Percentiles rank a stretch among this genome's conserved stretches.
Evolutionary conservation across 1,140 invertebrate species (phyloP).

Genomic region (Leptonema lineaticorne): DNA sequence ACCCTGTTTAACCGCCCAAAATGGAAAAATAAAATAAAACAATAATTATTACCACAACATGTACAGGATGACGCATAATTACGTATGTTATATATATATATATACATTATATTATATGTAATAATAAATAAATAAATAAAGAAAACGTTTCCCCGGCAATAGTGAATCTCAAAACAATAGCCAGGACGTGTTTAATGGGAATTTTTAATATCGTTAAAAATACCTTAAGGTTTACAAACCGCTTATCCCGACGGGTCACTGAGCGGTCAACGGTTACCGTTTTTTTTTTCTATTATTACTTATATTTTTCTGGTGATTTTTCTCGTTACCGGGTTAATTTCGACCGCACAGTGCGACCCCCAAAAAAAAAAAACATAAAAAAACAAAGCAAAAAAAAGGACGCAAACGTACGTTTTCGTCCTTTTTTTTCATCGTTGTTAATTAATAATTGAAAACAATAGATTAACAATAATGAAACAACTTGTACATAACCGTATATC

Average conservation of each 20-base stretch:
- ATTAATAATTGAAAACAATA: too few relatives aligned
- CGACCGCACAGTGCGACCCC: not conserved
- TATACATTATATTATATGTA: not conserved
- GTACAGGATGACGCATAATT: not conserved
- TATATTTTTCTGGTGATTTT: not conserved
- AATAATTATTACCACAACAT: constrained; percentile 12
- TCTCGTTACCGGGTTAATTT: not conserved
- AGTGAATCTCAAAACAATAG: constrained; percentile 7
- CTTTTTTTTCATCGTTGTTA: too few relatives aligned
- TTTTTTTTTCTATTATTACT: not conserved
- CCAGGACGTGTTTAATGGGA: not conserved
- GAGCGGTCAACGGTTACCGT: not conserved
- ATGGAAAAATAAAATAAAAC: constrained; percentile 18
- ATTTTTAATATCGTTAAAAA: not conserved
- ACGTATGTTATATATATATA: not conserved
- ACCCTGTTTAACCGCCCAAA: constrained; percentile 26
- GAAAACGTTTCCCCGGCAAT: constrained; percentile 27
- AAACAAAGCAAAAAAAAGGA: too few relatives aligned
- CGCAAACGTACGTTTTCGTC: too few relatives aligned
- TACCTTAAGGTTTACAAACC: not conserved
- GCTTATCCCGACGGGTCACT: not conserved
- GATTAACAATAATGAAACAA: too few relatives aligned
- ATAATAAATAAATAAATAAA: constrained; percentile 1
- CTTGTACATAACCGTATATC: too few relatives aligned
- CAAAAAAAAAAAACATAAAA: too few relatives aligned